phyloP scores from a whole-genome alignment of 2,113 vertebrate species.

The Ochotona princeps region DNA sequence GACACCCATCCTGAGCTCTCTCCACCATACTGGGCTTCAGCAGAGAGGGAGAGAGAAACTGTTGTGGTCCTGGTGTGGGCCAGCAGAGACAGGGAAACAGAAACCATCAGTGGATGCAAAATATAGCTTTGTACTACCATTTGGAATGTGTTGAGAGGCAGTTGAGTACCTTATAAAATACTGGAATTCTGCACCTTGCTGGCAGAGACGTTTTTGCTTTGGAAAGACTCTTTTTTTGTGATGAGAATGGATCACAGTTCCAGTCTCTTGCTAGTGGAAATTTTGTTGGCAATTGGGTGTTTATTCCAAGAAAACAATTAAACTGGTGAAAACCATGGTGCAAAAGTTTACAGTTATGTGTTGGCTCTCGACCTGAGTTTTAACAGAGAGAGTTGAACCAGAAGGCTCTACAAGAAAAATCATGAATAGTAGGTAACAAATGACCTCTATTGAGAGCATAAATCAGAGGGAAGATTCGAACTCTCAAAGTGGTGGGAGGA shows the following conservation, averaged over 20 bases:
- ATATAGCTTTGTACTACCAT: not conserved
- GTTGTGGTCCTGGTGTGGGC: not conserved
- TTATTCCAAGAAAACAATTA: not conserved
- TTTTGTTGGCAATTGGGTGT: not conserved
- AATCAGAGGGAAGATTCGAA: not conserved
- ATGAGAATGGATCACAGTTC: not conserved
- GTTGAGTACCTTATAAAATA: not conserved
- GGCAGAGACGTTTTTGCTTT: not conserved
- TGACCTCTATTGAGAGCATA: not conserved
- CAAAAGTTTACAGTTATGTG: not conserved
- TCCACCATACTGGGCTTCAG: not conserved
- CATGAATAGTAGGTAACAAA: not conserved
- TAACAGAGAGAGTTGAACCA: not conserved
- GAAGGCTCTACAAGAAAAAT: not conserved
- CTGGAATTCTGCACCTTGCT: not conserved
- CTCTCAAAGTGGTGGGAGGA: not conserved
- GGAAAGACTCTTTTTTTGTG: not conserved
- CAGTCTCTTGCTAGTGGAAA: not conserved
- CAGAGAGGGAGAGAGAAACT: not conserved
- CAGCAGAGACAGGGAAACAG: not conserved
- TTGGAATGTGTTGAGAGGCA: not conserved
- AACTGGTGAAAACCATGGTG: not conserved
- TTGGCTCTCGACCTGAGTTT: not conserved
- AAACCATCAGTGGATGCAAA: fast-evolving
- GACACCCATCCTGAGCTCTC: not conserved